Evolutionary conservation across 2,888 invertebrate species (phyloP), one percentile per base, ranked within the genome.

Genomic region (Conus canariensis): DNA sequence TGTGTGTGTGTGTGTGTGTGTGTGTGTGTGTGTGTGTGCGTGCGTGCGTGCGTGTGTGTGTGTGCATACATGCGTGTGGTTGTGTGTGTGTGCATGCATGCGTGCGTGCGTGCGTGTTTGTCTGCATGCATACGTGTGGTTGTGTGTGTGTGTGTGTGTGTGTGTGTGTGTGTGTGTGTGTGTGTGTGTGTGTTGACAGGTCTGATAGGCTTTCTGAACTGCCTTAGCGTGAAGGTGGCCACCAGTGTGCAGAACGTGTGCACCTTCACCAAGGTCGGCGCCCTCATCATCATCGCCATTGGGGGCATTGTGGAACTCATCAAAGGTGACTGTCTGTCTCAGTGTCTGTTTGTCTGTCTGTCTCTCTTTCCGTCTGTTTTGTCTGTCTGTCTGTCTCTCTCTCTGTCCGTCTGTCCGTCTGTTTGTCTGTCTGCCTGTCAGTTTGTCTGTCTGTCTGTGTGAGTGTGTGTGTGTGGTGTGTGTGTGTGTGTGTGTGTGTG

Each of bases 211-310:
- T 98, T 98, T 96, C 98, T 95, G 88, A 99, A 99, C 97, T 99
- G 99, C 97, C 98, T 98, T 97, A 99, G 99, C 97, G 99, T 99
- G 91, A 98, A 98, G 96, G 97, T 99, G 96, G 99, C 99, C 45
- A 99, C 99, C 91, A 98, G 98, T 95, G 98, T 99, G 89, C 99
- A 99, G 97, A 99, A 99, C 97, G 97, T 98, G 93, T 99, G 99
- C 96, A 99, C 99, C 60, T 98, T 98, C 90, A 98, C 98, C 91
- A 99, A 99, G 97, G 97, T 99, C 93, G 97, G 98, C 98, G 99
- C 99, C n/a, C 98, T 99, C 92, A 97, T 98, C 90, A 98, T 99
- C 94, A 98, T 99, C 92, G 98, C 99, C 94, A 97, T 97, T 94
- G 99, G 99, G 99, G 99, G 99, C 94, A 97, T 98, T 93, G 98